These are phyloP conservation scores for Ceyx margarethae DNA, from an alignment of 2,113 vertebrate genomes.

Conservation along the genomic window DNA sequence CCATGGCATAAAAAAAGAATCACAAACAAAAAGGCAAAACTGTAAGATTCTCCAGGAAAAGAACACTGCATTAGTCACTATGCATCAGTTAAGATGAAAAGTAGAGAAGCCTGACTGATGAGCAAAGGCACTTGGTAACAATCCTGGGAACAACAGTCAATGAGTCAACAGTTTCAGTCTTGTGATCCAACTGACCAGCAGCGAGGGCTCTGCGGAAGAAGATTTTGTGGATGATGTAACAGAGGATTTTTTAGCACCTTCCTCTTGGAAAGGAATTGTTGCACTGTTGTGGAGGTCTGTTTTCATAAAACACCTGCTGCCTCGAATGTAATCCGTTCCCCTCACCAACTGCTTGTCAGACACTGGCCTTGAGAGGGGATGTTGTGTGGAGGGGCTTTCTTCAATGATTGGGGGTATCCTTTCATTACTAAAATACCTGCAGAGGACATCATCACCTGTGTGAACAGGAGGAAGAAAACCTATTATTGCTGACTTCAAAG, in stretches of 20 bases:
- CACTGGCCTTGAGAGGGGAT: conserved; percentile 76
- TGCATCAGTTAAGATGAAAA: conserved; percentile 57
- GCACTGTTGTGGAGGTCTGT: conserved; percentile 86
- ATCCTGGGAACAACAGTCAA: conserved; percentile 72
- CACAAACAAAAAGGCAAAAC: neutral
- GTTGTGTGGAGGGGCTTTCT: conserved; percentile 75
- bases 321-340: conserved; percentile 89
- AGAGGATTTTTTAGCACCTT: conserved; percentile 71
- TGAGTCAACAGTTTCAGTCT: conserved; percentile 90
- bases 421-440: conserved; percentile 91
- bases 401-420: conserved; percentile 88
- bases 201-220: conserved; percentile 80
- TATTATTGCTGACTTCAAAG: neutral
- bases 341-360: conserved; percentile 81
- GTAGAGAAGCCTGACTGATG: neutral
- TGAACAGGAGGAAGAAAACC: neutral
- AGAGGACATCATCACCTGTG: conserved; percentile 82
- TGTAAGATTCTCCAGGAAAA: conserved; percentile 8
- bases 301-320: conserved; percentile 83
- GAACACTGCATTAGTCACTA: neutral
- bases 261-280: conserved; percentile 89
- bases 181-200: conserved; percentile 87
- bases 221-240: conserved; percentile 53
- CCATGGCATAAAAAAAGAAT: neutral
- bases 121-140: conserved; percentile 74